Conservation (phyloP, 2,113 vertebrate species). For the Pampusana beccarii region DNA sequence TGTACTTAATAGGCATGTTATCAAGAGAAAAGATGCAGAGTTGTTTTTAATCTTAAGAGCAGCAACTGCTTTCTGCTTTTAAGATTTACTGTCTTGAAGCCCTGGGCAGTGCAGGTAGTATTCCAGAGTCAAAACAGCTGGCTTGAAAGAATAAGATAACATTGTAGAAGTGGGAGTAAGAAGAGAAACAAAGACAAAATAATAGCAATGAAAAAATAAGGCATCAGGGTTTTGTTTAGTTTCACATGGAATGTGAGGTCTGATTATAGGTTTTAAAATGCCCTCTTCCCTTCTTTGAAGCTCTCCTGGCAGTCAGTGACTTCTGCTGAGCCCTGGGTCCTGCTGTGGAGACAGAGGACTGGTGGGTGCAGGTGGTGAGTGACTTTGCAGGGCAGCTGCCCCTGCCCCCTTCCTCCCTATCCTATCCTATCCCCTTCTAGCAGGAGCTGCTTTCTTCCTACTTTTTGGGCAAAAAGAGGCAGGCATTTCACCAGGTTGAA, state of each 20-base stretch:
- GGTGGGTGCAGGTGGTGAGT: neutral
- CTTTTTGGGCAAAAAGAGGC: neutral
- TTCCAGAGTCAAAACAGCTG: neutral
- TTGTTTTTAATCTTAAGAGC: neutral
- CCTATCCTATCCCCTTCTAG: neutral
- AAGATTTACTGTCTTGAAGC: neutral
- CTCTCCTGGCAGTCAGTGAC: neutral
- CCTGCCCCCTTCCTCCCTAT: neutral
- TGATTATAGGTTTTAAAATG: neutral
- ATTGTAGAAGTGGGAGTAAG: neutral
- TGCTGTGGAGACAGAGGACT: rapidly evolving
- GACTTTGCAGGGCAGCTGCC: neutral
- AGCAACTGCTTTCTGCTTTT: neutral
- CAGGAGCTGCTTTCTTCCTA: neutral
- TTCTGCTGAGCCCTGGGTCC: neutral
- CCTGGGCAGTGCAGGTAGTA: neutral
- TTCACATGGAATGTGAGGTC: neutral
- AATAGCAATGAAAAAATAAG: neutral
- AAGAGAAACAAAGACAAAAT: neutral
- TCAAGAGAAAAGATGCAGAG: neutral
- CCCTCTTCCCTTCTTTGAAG: neutral
- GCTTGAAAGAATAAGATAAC: neutral
- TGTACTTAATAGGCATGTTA: neutral
- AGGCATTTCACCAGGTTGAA: rapidly evolving
- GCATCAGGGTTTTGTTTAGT: neutral